phyloP scores from a whole-genome alignment of 2,888 invertebrate species.

The Himalopsyche anomala region DNA sequence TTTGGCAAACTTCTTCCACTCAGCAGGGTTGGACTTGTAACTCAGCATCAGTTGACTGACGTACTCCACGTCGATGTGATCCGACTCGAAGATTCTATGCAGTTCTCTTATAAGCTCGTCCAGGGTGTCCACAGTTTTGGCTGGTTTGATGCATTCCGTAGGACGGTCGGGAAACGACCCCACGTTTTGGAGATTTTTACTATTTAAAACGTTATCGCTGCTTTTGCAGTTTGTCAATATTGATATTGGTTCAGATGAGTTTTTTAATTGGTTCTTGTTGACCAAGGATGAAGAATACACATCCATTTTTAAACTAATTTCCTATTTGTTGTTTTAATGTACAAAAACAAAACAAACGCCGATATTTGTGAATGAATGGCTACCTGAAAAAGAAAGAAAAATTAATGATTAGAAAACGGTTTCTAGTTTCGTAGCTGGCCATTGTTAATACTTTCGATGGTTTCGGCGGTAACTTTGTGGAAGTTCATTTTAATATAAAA shows the following conservation, averaged over 20 bases:
- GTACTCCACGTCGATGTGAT: slow-evolving; percentile 92
- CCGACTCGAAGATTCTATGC: slow-evolving; percentile 85
- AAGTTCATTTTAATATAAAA: too few relatives aligned
- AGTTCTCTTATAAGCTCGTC: slow-evolving; percentile 82
- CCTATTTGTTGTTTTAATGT: too few relatives aligned
- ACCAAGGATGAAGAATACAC: not conserved
- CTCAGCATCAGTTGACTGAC: slow-evolving; percentile 86
- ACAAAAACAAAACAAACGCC: too few relatives aligned
- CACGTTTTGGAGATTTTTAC: not conserved
- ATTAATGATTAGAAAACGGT: too few relatives aligned
- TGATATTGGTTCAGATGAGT: not conserved
- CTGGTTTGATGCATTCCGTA: slow-evolving; percentile 60
- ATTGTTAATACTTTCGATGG: too few relatives aligned
- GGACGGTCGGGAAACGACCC: not conserved
- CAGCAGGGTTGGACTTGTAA: slow-evolving; percentile 91
- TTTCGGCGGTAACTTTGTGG: too few relatives aligned
- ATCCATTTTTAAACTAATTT: not conserved
- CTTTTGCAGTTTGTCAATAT: slow-evolving; percentile 13
- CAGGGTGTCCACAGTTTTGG: slow-evolving; percentile 73
- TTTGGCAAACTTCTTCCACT: slow-evolving; percentile 96
- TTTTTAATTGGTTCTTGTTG: not conserved
- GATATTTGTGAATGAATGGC: too few relatives aligned
- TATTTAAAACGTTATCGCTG: not conserved
- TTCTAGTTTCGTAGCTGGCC: too few relatives aligned
- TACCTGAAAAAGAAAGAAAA: too few relatives aligned